Percentiles rank a stretch among this genome's conserved stretches.
phyloP scores from a whole-genome alignment of 2,888 invertebrate genomes.

The Stegana nigrithorax region DNA sequence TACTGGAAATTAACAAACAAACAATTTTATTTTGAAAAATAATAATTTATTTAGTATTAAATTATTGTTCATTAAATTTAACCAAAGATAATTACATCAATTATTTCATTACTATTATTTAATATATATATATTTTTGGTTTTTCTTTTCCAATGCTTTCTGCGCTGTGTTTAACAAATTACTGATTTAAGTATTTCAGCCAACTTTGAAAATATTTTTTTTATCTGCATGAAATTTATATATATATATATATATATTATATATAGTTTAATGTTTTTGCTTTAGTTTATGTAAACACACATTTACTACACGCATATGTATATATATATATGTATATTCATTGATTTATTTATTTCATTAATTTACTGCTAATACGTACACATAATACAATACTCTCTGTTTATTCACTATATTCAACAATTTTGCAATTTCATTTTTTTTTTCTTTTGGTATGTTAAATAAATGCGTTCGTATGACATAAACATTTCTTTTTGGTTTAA shows the following conservation, averaged over 20 bases:
- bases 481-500: slow-evolving; percentile 21
- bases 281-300: slow-evolving; percentile 7
- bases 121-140: neutral
- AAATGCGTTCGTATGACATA: slow-evolving; percentile 14
- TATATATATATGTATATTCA: slow-evolving; percentile 4
- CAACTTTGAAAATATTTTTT: too few relatives aligned
- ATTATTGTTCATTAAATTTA: slow-evolving; percentile 2
- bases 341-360: neutral
- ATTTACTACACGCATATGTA: slow-evolving; percentile 13
- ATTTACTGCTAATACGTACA: slow-evolving; percentile 14
- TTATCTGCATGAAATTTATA: neutral
- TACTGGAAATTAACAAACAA: neutral
- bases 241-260: neutral
- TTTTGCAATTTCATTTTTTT: neutral
- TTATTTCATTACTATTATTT: neutral
- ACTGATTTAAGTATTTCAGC: too few relatives aligned
- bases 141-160: neutral
- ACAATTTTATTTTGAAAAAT: neutral
- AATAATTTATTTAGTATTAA: neutral
- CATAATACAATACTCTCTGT: neutral
- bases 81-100: neutral
- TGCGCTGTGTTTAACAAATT: neutral
- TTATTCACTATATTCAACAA: slow-evolving; percentile 1
- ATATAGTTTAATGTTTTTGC: neutral
- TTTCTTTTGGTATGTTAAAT: neutral